Evolutionary conservation across 2,113 vertebrate species (phyloP).

Genomic region (Apteryx mantelli): DNA sequence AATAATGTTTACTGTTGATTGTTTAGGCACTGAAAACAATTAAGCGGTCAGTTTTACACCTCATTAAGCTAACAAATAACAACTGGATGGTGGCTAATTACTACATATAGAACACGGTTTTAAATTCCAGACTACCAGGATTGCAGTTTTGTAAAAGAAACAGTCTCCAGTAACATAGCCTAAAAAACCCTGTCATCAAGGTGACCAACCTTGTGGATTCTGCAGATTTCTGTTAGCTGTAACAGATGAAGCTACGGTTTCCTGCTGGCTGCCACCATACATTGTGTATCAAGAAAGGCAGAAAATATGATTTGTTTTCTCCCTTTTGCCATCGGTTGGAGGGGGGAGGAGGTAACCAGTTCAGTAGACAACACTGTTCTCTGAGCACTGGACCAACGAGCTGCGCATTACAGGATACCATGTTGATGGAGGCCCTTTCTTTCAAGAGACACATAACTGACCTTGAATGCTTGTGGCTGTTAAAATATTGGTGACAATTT

Average conservation of each 20-base stretch:
- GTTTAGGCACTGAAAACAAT: background rate
- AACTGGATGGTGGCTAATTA: background rate
- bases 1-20: background rate
- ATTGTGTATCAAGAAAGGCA: background rate
- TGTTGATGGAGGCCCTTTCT: background rate
- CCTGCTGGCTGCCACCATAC: background rate
- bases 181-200: background rate
- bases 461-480: background rate
- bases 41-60: conserved; percentile 19
- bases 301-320: background rate
- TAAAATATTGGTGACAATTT: background rate
- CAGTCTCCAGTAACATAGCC: background rate
- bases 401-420: no score
- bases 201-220: background rate
- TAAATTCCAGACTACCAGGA: background rate
- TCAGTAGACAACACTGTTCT: background rate
- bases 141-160: background rate
- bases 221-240: background rate
- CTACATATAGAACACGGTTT: background rate
- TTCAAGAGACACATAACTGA: background rate
- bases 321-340: background rate
- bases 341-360: background rate
- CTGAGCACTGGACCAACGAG: background rate
- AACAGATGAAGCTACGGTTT: background rate
- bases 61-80: conserved; percentile 41